phyloP scores from a whole-genome alignment of 2,888 invertebrate species.

The Halictus ligatus region DNA sequence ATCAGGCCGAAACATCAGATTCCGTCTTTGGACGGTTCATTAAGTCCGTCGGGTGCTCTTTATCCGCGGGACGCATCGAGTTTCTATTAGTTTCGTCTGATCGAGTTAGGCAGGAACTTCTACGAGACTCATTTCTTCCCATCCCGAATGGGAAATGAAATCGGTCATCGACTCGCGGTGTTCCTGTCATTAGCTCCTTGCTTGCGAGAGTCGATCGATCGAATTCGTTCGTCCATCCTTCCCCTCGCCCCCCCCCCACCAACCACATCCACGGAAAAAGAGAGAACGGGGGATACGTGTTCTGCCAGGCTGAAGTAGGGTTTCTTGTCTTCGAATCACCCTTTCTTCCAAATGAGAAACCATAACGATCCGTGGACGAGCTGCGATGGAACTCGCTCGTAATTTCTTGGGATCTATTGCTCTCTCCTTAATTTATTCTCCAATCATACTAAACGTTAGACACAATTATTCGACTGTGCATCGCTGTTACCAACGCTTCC shows the following conservation, averaged over 20 bases:
- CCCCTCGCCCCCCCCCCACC: background rate
- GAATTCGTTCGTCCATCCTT: background rate
- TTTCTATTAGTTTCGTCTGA: slow-evolving; percentile 60
- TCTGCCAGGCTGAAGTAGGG: background rate
- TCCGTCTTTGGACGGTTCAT: slow-evolving; percentile 31
- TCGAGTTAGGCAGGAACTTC: slow-evolving; percentile 50
- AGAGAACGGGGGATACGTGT: background rate
- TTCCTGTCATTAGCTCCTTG: slow-evolving; percentile 42
- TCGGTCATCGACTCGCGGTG: slow-evolving; percentile 41
- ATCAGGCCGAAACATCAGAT: slow-evolving; percentile 27
- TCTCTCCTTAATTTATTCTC: background rate
- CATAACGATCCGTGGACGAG: background rate
- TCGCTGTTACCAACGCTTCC: background rate
- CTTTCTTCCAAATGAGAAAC: slow-evolving; percentile 15
- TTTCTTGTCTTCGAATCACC: slow-evolving; percentile 31
- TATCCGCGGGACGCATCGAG: slow-evolving; percentile 51
- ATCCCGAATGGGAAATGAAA: slow-evolving; percentile 50
- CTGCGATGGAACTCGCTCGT: background rate
- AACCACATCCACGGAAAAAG: background rate
- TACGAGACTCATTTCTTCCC: slow-evolving; percentile 29
- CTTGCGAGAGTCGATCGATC: slow-evolving; percentile 40
- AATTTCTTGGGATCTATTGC: background rate
- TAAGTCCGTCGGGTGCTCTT: slow-evolving; percentile 35
- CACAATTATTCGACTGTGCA: background rate
- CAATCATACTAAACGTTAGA: background rate